Conservation (phyloP, 2,113 vertebrate genomes). For the Halichoerus grypus region DNA sequence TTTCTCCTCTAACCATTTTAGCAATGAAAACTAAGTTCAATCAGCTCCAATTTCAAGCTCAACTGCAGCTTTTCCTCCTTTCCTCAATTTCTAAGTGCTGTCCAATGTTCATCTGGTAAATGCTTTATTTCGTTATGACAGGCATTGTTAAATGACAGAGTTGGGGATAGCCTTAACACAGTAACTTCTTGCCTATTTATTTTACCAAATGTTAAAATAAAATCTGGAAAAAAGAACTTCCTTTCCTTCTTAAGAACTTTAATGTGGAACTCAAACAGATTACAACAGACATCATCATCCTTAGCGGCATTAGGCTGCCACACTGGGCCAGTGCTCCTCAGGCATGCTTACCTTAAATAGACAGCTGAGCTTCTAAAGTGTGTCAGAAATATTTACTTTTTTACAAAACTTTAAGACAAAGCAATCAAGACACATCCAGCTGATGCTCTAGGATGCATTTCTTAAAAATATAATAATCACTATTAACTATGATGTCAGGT, state of each 20-base stretch:
- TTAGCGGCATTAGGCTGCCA: neutral
- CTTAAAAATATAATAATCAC: neutral
- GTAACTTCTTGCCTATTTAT: neutral
- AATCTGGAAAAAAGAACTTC: neutral
- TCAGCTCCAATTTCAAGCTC: neutral
- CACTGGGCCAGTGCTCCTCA: accelerated
- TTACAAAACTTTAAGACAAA: neutral
- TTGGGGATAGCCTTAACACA: neutral
- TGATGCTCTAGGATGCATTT: neutral
- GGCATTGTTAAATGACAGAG: neutral
- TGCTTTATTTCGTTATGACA: neutral
- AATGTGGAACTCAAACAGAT: constrained; percentile 27
- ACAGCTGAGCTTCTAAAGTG: neutral
- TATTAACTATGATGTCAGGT: neutral
- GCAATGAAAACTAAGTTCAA: neutral
- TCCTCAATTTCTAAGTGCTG: neutral
- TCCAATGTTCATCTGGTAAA: neutral
- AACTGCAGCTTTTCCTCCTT: neutral
- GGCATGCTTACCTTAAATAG: neutral
- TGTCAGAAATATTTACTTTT: neutral
- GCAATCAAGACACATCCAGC: neutral
- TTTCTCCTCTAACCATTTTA: neutral
- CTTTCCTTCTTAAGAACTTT: constrained; percentile 57
- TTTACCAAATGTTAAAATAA: neutral
- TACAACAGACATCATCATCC: constrained; percentile 15